phyloP scores from a whole-genome alignment of 1,140 invertebrate genomes.

The Plodia interpunctella region DNA sequence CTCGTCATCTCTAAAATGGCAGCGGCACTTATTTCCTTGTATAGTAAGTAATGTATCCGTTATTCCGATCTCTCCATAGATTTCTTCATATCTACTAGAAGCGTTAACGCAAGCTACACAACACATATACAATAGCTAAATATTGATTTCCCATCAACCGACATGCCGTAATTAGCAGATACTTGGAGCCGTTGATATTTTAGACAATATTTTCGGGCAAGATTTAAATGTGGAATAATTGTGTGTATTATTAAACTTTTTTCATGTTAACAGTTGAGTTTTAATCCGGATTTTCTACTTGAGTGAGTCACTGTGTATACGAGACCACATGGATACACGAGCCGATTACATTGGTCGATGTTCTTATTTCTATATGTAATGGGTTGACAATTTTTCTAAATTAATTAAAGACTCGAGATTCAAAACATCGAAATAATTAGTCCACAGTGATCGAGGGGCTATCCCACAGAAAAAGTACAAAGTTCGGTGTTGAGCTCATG shows the following conservation, averaged over 20 bases:
- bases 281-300: conserved; percentile 70
- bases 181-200: conserved; percentile 68
- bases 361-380: conserved; percentile 55
- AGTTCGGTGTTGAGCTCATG: conserved; percentile 73
- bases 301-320: conserved; percentile 64
- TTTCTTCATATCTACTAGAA: conserved; percentile 65
- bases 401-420: conserved; percentile 68
- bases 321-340: conserved; percentile 73
- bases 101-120: conserved; percentile 66
- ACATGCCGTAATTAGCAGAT: conserved; percentile 71
- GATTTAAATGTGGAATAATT: conserved; percentile 26
- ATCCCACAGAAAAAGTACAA: conserved; percentile 71
- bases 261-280: conserved; percentile 28
- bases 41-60: conserved; percentile 74
- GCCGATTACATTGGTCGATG: conserved; percentile 44
- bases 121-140: conserved; percentile 74
- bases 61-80: conserved; percentile 73
- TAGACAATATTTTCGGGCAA: conserved; percentile 52
- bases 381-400: conserved; percentile 72
- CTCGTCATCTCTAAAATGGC: conserved; percentile 45
- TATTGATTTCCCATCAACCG: conserved; percentile 73
- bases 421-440: conserved; percentile 74
- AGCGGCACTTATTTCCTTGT: conserved; percentile 59
- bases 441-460: conserved; percentile 68
- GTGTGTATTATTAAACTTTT: conserved; percentile 26